A percentile compares a stretch with the other conserved stretches of the same genome.
These are phyloP conservation scores for Drosophila limbata DNA, from an alignment of 2,888 invertebrate species.

Conservation along the genomic window DNA sequence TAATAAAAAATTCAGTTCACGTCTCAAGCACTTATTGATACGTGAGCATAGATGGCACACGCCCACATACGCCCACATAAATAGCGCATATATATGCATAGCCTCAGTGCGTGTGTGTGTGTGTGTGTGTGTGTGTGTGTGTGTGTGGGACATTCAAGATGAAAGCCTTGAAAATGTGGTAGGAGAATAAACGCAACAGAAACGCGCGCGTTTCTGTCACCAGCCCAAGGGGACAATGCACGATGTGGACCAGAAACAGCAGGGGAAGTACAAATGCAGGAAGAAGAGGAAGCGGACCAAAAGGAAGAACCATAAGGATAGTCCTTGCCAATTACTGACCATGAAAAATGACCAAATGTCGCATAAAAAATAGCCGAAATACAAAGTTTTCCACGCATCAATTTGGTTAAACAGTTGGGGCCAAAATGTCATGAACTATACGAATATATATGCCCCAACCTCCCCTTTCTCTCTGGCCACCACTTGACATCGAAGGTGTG, in stretches of 20 bases:
- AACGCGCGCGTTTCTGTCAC: constrained; percentile 57
- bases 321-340: constrained; percentile 61
- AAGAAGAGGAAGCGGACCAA: not conserved
- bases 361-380: constrained; percentile 54
- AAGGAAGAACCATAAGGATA: not conserved
- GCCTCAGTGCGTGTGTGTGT: constrained; percentile 15
- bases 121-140: constrained; percentile 5
- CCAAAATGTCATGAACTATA: constrained; percentile 23
- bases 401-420: constrained; percentile 55
- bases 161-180: constrained; percentile 42
- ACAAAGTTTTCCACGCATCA: constrained; percentile 55
- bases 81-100: constrained; percentile 73
- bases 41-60: constrained; percentile 76
- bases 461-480: not conserved
- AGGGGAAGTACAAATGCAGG: not conserved
- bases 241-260: constrained; percentile 11
- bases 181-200: constrained; percentile 31
- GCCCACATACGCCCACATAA: constrained; percentile 55
- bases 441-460: not conserved
- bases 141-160: constrained; percentile 33
- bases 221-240: constrained; percentile 65
- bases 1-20: constrained; percentile 79
- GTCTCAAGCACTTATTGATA: constrained; percentile 79
- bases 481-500: constrained; percentile 2
- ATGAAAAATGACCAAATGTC: constrained; percentile 60